Base-by-base conservation (phyloP, 2,888 invertebrate species). In the Pseudeuparius sepicola region DNA sequence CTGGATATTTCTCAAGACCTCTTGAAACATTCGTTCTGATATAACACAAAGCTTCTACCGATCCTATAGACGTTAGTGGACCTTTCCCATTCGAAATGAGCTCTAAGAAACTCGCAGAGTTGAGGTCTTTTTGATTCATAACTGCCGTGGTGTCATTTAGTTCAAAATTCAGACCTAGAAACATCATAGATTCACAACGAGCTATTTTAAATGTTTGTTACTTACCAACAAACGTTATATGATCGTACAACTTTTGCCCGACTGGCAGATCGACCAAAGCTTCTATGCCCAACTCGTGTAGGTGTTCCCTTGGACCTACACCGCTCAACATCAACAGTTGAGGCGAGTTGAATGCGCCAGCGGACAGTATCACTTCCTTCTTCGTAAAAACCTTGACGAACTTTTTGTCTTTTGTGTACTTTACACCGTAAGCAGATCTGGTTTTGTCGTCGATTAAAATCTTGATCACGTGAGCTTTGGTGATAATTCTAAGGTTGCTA, bases 341-440 rank as follows among this genome's bases (percentile, higher is more conserved):
- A 0, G 93, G 89, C 0, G 88, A 83, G 50, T 85, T 86, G 43
- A 94, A 79, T 2, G 89, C 73, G 0, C 93, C 93, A 2, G 86
- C 87, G 9, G 84, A 79, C 10, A 93, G 52, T 34, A 93, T 82
- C 0, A 94, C 78, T 63, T 89, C 89, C 55, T 79, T 84, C 2
- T 68, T 69, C 0, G 80, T 84, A 27, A 56, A 61, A 1, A 74
- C 73, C 6, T 31, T 44, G 17, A 52, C 48, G 6, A 46, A 53
- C 14, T 48, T 43, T 12, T 64, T 64, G 10, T 73, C 66, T 34
- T 74, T 68, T 1, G 70, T 58, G 41, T 77, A 78, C 46, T 79
- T 66, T 0, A 86, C 75, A 1, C 83, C 85, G 40, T 71, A 69
- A 1, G 83, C 81, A 11, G 62, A 61, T 48, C 75, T 77, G 1